Base-by-base conservation (phyloP, 2,888 invertebrate genomes). In the Craniophora ligustri region DNA sequence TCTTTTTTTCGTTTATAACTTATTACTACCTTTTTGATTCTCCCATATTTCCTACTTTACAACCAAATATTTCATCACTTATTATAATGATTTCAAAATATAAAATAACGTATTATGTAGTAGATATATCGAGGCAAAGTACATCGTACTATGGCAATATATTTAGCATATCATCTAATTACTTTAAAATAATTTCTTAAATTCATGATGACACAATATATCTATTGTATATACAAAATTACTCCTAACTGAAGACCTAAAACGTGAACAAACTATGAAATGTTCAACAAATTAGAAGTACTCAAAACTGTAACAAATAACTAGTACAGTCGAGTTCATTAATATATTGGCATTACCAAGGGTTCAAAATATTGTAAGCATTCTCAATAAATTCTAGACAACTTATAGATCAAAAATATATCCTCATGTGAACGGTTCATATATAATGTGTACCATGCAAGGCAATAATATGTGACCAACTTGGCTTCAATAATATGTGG, bases 211-310 rank as follows among this genome's bases (percentile, higher is more conserved):
- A 32, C 39, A 61, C 47, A 55, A 53, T 46, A 51, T 36, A 51
- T 46, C 55, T 36, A 49, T 46, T 38, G 30, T 68, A 72, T 69
- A 45, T 72, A 69, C 72, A 71, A 67, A 57, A 23, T 41, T 53
- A 58, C 34, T 40, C 13, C 31, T 55, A 55, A 54, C 28, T 34
- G 39, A 45, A 54, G 48, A 46, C 28, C 5, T 48, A 26, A 6
- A n/a, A 8, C 5, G 3, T 32, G 0, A 32, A 13, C 32, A 40
- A 23, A 47, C 10, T 10, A 58, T 45, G 30, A 21, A 41, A 51
- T 44, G 50, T 54, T 59, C 61, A 49, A 49, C 30, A 47, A 31
- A 58, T 45, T 26, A 55, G 51, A 47, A 70, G 54, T 47, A 65
- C 59, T 54, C 6, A 23, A 23, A 16, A 35, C 54, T 47, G 36